Evolutionary conservation across 2,888 invertebrate species (phyloP).

Genomic region (Macaria notata): DNA sequence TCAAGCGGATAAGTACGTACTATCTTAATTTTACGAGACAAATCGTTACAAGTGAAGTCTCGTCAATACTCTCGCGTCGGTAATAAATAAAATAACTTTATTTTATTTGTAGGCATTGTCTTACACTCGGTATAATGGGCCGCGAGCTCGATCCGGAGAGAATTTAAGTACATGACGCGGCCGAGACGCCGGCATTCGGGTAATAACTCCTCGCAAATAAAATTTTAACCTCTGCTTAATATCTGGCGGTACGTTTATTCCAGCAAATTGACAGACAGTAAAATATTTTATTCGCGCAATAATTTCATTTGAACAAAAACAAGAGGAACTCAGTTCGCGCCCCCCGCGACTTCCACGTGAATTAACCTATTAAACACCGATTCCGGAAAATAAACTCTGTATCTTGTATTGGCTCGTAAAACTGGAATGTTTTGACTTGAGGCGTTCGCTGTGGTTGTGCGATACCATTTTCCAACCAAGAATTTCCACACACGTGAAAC

Average conservation of each 20-base stretch:
- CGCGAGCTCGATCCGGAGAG: slow-evolving; percentile 56
- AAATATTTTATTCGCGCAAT: slow-evolving; percentile 80
- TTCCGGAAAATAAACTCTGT: slow-evolving; percentile 67
- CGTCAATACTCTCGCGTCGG: slow-evolving; percentile 40
- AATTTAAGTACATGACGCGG: slow-evolving; percentile 56
- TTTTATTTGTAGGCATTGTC: slow-evolving; percentile 72
- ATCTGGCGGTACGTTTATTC: slow-evolving; percentile 67
- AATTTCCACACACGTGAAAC: too few relatives aligned
- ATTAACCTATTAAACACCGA: slow-evolving; percentile 75
- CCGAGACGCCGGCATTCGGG: slow-evolving; percentile 49
- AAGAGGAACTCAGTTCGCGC: slow-evolving; percentile 46
- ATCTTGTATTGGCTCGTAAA: slow-evolving; percentile 58
- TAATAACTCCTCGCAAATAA: slow-evolving; percentile 74
- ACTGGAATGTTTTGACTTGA: slow-evolving; percentile 39
- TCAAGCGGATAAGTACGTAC: slow-evolving; percentile 4
- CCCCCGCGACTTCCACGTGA: slow-evolving; percentile 71
- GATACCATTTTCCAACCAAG: too few relatives aligned
- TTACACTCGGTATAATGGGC: slow-evolving; percentile 65
- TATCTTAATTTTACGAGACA: slow-evolving; percentile 25
- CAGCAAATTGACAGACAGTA: slow-evolving; percentile 79
- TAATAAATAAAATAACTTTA: slow-evolving; percentile 66
- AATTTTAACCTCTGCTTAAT: slow-evolving; percentile 81
- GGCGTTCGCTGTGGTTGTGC: too few relatives aligned
- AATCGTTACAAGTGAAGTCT: slow-evolving; percentile 39
- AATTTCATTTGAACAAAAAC: slow-evolving; percentile 81